phyloP scores from a whole-genome alignment of 2,113 vertebrate genomes.

The Ornithorhynchus anatinus region DNA sequence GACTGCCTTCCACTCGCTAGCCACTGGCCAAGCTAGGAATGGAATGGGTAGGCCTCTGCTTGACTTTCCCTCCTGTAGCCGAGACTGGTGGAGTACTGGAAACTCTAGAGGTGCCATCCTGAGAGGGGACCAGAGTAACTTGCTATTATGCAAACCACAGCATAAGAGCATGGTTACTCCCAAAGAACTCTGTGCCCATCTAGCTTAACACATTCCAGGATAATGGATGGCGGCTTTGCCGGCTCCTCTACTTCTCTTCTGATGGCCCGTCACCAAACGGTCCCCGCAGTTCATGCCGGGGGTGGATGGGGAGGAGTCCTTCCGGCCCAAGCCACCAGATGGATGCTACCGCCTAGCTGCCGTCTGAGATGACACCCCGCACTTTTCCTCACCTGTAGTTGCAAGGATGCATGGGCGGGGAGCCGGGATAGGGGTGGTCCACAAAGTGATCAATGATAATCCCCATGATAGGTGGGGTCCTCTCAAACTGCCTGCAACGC shows the following conservation, averaged over 20 bases:
- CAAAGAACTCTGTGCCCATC: background rate
- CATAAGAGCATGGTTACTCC: background rate
- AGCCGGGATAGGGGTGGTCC: conserved; percentile 88
- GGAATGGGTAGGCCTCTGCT: no score
- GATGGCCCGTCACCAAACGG: background rate
- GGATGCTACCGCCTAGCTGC: conserved; percentile 34
- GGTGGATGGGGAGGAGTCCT: conserved; percentile 50
- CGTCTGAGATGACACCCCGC: conserved; percentile 25
- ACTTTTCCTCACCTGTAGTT: conserved; percentile 90
- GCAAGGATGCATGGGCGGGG: conserved; percentile 93
- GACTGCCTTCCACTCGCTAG: no score
- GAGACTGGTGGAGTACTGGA: no score
- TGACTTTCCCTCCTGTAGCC: no score
- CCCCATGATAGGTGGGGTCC: conserved; percentile 95
- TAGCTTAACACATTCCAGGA: background rate
- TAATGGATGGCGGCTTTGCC: background rate
- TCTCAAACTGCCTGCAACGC: conserved; percentile 92
- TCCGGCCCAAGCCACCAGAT: conserved; percentile 10
- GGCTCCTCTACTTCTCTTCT: background rate
- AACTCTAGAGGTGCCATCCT: no score
- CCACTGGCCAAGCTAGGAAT: no score
- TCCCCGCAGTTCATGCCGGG: conserved; percentile 19
- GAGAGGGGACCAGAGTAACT: background rate
- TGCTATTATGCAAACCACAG: background rate
- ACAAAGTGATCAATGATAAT: conserved; percentile 99